phyloP scores from a whole-genome alignment of 2,888 invertebrate genomes.

The Crossocerus cetratus region DNA sequence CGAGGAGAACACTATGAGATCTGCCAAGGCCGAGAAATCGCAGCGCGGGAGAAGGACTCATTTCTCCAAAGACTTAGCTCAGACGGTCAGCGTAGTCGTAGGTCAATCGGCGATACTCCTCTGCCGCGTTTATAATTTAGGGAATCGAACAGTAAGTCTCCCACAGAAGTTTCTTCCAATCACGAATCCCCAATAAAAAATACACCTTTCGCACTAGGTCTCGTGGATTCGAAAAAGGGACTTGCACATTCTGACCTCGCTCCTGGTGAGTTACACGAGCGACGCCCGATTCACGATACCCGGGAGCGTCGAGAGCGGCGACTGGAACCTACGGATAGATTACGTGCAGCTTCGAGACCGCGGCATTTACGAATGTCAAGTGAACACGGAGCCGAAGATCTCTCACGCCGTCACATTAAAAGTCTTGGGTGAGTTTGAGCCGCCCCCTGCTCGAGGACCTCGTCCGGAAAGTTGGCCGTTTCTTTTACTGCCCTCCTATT shows the following conservation, averaged over 20 bases:
- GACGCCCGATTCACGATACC: slow-evolving; percentile 83
- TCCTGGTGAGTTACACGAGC: slow-evolving; percentile 83
- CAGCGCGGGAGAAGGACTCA: slow-evolving; percentile 81
- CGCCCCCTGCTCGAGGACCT: too few relatives aligned
- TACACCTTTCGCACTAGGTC: slow-evolving; percentile 79
- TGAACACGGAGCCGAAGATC: slow-evolving; percentile 92
- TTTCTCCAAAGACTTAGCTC: slow-evolving; percentile 88
- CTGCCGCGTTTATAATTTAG: slow-evolving; percentile 90
- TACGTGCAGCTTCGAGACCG: slow-evolving; percentile 80
- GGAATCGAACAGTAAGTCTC: slow-evolving; percentile 87
- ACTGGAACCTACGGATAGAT: slow-evolving; percentile 80
- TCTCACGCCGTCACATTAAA: slow-evolving; percentile 88
- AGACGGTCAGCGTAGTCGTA: slow-evolving; percentile 89
- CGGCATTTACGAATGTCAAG: slow-evolving; percentile 90
- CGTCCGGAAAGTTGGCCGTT: background rate
- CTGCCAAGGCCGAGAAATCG: slow-evolving; percentile 42
- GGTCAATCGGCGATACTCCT: slow-evolving; percentile 88
- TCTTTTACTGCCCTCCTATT: background rate
- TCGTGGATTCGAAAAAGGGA: slow-evolving; percentile 81
- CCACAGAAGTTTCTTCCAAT: too few relatives aligned
- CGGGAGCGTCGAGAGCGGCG: slow-evolving; percentile 81
- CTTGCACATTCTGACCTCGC: slow-evolving; percentile 82
- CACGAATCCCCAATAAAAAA: slow-evolving; percentile 10
- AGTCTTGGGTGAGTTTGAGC: slow-evolving; percentile 84
- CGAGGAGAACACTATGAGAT: slow-evolving; percentile 22